These are phyloP conservation scores for Acanthurus tractus DNA, from an alignment of 2,797 vertebrate species.

Conservation along the genomic window DNA sequence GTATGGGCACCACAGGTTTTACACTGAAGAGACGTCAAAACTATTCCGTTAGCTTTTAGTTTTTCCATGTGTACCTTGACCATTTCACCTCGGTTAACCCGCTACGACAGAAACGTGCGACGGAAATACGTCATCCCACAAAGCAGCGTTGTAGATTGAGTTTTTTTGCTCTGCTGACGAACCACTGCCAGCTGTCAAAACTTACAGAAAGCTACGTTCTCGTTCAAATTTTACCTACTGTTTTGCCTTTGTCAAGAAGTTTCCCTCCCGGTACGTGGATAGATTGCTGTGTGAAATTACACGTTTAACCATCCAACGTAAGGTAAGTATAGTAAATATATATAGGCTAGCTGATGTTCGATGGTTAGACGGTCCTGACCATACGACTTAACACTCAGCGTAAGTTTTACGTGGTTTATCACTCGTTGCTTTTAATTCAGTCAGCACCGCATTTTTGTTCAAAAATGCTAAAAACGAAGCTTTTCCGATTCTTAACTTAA, in stretches of 20 bases:
- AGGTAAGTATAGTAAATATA: background rate
- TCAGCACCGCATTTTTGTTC: background rate
- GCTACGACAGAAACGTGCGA: constrained; percentile 38
- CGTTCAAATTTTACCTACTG: background rate
- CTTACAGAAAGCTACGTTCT: background rate
- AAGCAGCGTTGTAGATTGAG: constrained; percentile 41
- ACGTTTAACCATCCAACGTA: background rate
- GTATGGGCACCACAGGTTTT: background rate
- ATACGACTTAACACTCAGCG: too few species aligned
- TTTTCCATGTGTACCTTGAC: constrained; percentile 22
- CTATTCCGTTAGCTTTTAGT: background rate
- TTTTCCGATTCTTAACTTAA: background rate
- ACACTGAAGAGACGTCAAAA: constrained; percentile 9
- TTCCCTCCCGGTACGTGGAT: background rate
- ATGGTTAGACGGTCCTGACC: background rate
- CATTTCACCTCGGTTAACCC: background rate
- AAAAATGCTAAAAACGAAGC: background rate
- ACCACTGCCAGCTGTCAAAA: constrained; percentile 37
- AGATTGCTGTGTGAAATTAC: background rate
- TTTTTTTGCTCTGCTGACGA: constrained; percentile 63
- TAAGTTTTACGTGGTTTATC: background rate
- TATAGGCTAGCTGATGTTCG: constrained; percentile 13
- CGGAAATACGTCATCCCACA: constrained; percentile 47
- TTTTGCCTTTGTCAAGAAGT: constrained; percentile 18
- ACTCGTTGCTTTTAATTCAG: background rate